A percentile compares a stretch with the other conserved stretches of the same genome.
These are phyloP conservation scores for Drosophila funebris DNA, from an alignment of 1,140 invertebrate genomes.

Conservation along the genomic window DNA sequence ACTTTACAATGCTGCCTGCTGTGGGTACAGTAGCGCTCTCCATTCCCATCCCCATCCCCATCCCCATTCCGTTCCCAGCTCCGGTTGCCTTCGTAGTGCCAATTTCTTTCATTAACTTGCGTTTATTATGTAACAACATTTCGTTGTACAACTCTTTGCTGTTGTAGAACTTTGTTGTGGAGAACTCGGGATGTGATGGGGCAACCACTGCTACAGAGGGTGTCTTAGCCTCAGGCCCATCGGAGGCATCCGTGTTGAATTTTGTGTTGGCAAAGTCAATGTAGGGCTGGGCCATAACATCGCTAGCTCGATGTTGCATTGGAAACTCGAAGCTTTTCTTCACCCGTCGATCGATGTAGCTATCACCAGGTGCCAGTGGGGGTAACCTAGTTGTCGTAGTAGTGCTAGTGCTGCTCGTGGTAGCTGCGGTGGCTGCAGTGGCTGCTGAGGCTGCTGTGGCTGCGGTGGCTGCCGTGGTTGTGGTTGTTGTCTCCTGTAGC, in stretches of 20 bases:
- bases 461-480: background rate
- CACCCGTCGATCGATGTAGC: constrained; percentile 74
- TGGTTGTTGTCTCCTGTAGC: constrained; percentile 64
- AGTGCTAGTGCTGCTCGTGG: constrained; percentile 4
- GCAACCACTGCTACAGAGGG: constrained; percentile 8
- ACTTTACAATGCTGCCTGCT: constrained; percentile 62
- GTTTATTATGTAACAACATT: constrained; percentile 78
- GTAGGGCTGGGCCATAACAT: constrained; percentile 67
- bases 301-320: constrained; percentile 67
- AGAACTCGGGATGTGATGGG: constrained; percentile 76
- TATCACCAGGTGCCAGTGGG: constrained; percentile 38
- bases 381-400: constrained; percentile 4
- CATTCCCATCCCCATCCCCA: background rate
- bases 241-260: constrained; percentile 66
- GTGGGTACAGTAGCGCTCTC: constrained; percentile 12
- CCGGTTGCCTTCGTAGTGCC: no score
- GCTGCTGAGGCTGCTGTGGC: constrained; percentile 20
- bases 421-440: background rate
- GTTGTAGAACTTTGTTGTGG: constrained; percentile 83
- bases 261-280: constrained; percentile 82
- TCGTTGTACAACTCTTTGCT: constrained; percentile 83
- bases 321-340: constrained; percentile 83
- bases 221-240: background rate
- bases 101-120: constrained; percentile 72
- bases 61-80: background rate